Conservation (phyloP, 2,888 invertebrate species). For the Agriopis marginaria region DNA sequence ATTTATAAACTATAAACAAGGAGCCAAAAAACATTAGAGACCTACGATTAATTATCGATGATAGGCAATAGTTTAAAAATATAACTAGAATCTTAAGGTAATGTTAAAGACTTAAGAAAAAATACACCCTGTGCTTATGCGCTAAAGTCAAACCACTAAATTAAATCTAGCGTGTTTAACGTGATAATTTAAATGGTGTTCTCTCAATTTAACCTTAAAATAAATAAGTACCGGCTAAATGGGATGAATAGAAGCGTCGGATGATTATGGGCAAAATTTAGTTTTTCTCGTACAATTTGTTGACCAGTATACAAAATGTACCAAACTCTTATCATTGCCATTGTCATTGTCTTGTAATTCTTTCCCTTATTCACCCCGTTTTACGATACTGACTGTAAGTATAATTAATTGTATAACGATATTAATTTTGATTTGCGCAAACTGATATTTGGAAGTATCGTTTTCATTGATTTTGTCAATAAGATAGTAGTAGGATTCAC, state of each 20-base stretch:
- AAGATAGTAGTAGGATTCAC: too few species aligned
- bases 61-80: constrained; percentile 48
- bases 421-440: background rate
- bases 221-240: background rate
- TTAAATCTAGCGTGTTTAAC: constrained; percentile 53
- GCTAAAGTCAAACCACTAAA: constrained; percentile 59
- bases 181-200: constrained; percentile 37
- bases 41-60: constrained; percentile 49
- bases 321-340: too few species aligned
- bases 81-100: constrained; percentile 49
- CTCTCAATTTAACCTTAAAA: constrained; percentile 17
- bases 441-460: background rate
- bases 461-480: background rate
- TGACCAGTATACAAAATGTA: too few species aligned
- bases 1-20: background rate
- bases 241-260: too few species aligned
- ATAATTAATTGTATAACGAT: background rate
- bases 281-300: too few species aligned
- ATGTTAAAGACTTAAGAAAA: constrained; percentile 56
- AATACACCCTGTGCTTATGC: constrained; percentile 71
- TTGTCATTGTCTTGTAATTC: too few species aligned
- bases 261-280: too few species aligned
- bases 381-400: too few species aligned
- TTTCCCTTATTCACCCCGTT: too few species aligned
- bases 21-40: constrained; percentile 43